Conservation (phyloP, 1,140 invertebrate genomes). For the Paraescarpia echinospica region DNA sequence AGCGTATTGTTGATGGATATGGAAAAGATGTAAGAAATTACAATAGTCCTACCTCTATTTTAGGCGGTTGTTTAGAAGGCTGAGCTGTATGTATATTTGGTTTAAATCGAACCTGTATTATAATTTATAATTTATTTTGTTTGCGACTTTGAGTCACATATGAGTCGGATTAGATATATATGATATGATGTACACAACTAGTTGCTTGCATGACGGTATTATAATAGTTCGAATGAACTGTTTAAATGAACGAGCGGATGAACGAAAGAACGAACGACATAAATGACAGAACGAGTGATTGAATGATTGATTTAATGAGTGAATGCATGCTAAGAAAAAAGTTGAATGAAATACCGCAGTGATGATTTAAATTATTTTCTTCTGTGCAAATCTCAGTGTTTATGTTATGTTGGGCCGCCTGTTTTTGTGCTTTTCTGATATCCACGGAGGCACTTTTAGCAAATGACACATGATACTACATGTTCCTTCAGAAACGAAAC, state of each 20-base stretch:
- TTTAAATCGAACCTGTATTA: not conserved
- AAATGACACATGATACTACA: not conserved
- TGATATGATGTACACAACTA: not conserved
- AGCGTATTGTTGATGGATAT: not conserved
- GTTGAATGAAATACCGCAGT: not conserved
- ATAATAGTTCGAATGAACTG: not conserved
- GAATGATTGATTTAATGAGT: not conserved
- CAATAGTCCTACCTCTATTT: not conserved
- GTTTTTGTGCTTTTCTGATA: not conserved
- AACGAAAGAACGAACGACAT: not conserved
- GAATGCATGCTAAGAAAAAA: not conserved
- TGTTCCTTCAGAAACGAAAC: not conserved
- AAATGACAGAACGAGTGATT: too few relatives aligned
- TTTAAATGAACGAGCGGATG: not conserved
- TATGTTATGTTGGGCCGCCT: not conserved
- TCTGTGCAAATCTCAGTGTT: not conserved
- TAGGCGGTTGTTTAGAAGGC: not conserved
- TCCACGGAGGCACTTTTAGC: not conserved
- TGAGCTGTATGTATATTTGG: conserved; percentile 1
- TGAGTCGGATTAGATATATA: not conserved
- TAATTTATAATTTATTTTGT: not conserved
- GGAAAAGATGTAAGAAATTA: not conserved
- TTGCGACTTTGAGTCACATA: not conserved
- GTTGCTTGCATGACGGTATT: not conserved
- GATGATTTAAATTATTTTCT: not conserved